phyloP scores from a whole-genome alignment of 2,888 invertebrate species.

The Polymixis flavicincta region DNA sequence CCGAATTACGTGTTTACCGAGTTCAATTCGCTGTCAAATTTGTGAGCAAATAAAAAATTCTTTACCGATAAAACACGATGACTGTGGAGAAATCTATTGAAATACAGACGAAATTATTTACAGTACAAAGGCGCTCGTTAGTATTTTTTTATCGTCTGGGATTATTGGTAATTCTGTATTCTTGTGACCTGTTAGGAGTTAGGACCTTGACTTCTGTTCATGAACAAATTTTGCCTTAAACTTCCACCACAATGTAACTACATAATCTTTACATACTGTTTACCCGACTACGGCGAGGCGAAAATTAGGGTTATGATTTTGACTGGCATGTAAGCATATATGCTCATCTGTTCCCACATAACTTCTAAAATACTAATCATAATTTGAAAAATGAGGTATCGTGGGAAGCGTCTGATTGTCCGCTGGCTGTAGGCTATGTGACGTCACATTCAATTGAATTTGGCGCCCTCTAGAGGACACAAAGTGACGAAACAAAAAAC shows the following conservation, averaged over 20 bases:
- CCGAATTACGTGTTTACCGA: conserved; percentile 33
- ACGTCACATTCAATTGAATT: too few species aligned
- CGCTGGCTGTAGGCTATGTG: too few species aligned
- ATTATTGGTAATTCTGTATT: conserved; percentile 32
- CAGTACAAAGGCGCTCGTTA: conserved; percentile 52
- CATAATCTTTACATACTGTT: not conserved
- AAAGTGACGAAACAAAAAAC: too few species aligned
- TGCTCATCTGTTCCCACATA: too few species aligned
- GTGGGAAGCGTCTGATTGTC: too few species aligned
- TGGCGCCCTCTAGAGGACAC: too few species aligned
- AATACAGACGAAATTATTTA: conserved; percentile 33
- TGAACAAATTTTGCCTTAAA: not conserved
- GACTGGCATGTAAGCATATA: too few species aligned
- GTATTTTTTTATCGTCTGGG: conserved; percentile 1
- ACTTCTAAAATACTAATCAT: too few species aligned
- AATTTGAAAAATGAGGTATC: too few species aligned
- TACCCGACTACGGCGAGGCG: too few species aligned
- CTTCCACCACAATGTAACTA: not conserved
- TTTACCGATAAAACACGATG: conserved; percentile 29
- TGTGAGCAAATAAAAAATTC: conserved; percentile 5
- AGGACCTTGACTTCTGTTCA: not conserved
- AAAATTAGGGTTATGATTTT: too few species aligned
- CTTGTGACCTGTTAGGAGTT: not conserved
- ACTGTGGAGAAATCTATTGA: conserved; percentile 24
- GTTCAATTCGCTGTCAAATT: conserved; percentile 22